Evolutionary conservation across 2,113 vertebrate genomes (phyloP), one percentile per base, ranked within the genome.

Genomic region (Fregata magnificens): DNA sequence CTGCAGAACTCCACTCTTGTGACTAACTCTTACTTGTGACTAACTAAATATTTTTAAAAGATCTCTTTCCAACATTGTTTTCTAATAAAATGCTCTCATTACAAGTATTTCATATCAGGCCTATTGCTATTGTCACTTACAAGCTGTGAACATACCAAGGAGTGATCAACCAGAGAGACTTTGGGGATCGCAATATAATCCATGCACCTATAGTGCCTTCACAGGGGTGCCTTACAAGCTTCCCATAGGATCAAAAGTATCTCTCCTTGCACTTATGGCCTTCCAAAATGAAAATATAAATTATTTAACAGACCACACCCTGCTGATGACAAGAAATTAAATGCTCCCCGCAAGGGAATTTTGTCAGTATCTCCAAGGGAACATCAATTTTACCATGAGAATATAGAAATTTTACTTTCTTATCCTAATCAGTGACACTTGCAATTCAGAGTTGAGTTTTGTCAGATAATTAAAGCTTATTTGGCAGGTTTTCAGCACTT

Each of bases 71-170:
- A 85, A 24, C 2, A 26, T 20, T 52, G 2, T 38, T 91, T 87
- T 63, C 21, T 53, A 65, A 47, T 38, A 14, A 90, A 79, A 72
- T 72, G 2, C 3, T 79, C 5, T 5, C 6, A 42, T 24, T 71
- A 5, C 6, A 85, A 85, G 7, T 69, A 42, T 79, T 76, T 94
- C 11, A 6, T 53, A 63, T 52, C 45, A 79, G 31, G 9, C 21
- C 28, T 89, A 47, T 63, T 85, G 3, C 6, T 53, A 47, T 16
- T 62, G 26, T 7, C 24, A 20, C 40, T 66, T 79, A 77, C 36
- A 82, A 91, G 16, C 10, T 10, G 25, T 44, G 36, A 56, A 79
- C 0, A 0, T 28, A 24, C 3, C 31, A 29, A 49, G 20, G 17
- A 70, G 5, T 10, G 22, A 53, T 59, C 18, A 69, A 17, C 3